Conservation (phyloP, 2,113 vertebrate species). For the Brachionichthys hirsutus region DNA sequence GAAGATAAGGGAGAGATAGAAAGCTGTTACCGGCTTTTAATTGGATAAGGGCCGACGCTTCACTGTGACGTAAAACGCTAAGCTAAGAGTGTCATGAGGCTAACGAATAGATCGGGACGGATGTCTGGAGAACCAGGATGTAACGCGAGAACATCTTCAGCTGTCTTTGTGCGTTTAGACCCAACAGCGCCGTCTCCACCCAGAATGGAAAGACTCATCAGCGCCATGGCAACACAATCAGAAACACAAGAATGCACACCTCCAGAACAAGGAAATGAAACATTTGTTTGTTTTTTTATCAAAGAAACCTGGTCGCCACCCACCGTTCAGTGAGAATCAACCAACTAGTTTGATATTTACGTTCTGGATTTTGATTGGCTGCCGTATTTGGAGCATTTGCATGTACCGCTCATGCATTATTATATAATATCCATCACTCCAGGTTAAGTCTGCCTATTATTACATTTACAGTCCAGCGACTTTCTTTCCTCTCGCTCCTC, state of each 20-base stretch:
- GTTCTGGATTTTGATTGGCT: constrained; percentile 64
- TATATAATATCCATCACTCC: constrained; percentile 54
- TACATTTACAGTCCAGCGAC: constrained; percentile 64
- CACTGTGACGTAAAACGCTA: constrained; percentile 46
- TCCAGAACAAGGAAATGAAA: constrained; percentile 19
- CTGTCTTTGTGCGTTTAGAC: no score
- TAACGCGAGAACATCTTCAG: no score
- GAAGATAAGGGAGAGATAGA: constrained; percentile 19
- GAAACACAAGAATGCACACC: not conserved
- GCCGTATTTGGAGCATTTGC: constrained; percentile 49
- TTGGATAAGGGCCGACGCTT: no score
- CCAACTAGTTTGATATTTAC: constrained; percentile 52
- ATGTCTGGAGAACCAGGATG: no score
- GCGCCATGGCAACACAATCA: not conserved
- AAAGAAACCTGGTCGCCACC: constrained; percentile 36
- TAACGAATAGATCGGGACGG: not conserved
- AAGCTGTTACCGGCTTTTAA: constrained; percentile 33
- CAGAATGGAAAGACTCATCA: no score
- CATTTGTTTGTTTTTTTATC: not conserved
- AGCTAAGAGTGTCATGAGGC: constrained; percentile 32
- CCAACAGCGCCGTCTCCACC: constrained; percentile 20
- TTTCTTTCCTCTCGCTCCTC: constrained; percentile 54
- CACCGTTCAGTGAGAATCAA: constrained; percentile 51
- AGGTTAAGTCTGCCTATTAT: constrained; percentile 70
- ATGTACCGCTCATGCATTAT: constrained; percentile 44